phyloP scores from a whole-genome alignment of 2,797 vertebrate species.

The Dipus sagitta region DNA sequence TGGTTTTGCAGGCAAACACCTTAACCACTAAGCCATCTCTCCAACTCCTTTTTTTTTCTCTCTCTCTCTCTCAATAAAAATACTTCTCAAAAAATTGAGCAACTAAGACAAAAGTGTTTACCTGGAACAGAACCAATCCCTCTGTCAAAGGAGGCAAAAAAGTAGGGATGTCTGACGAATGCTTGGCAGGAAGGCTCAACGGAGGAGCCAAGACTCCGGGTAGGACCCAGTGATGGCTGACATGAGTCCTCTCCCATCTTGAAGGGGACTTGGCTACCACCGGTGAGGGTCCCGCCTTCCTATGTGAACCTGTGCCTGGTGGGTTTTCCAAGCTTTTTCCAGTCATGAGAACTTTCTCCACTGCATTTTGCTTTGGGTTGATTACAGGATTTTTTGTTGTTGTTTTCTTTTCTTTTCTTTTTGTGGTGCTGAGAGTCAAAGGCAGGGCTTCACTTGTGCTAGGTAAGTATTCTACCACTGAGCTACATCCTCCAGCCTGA shows the following conservation, averaged over 20 bases:
- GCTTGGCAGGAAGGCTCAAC: background rate
- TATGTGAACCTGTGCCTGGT: background rate
- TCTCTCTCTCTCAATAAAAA: too few species aligned
- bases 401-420: background rate
- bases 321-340: background rate
- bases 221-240: background rate
- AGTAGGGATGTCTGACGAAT: background rate
- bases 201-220: background rate
- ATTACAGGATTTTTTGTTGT: background rate
- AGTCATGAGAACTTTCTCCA: background rate
- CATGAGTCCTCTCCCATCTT: background rate
- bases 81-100: too few species aligned
- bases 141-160: background rate
- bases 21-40: too few species aligned
- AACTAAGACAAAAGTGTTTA: background rate
- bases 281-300: background rate
- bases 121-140: background rate
- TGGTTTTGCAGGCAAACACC: too few species aligned
- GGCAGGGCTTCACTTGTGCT: background rate
- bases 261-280: background rate
- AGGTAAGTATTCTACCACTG: background rate
- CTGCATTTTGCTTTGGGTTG: background rate
- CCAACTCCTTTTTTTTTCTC: too few species aligned
- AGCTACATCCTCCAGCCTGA: background rate
- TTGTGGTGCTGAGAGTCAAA: background rate